Percentiles rank a stretch among this genome's conserved stretches.
Conservation (phyloP, 2,888 invertebrate genomes). For the Mythimna loreyi region DNA sequence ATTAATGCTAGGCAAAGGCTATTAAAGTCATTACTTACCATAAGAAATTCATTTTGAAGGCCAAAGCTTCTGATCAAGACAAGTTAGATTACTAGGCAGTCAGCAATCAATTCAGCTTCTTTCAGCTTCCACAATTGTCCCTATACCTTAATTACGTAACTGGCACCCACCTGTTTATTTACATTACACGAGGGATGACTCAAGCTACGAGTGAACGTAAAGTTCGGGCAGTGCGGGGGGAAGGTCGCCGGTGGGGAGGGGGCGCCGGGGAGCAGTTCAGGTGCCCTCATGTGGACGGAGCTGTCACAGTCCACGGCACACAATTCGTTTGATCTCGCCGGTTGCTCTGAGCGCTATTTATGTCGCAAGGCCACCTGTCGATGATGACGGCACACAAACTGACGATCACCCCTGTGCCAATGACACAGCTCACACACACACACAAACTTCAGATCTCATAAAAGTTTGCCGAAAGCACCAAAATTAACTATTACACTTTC, state of each 20-base stretch:
- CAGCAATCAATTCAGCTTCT: slow-evolving; percentile 10
- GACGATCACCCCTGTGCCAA: slow-evolving; percentile 66
- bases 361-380: slow-evolving; percentile 83
- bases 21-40: too few species aligned
- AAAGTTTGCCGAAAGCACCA: slow-evolving; percentile 5
- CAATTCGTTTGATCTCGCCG: slow-evolving; percentile 90
- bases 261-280: slow-evolving; percentile 70
- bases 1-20: too few species aligned
- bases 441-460: slow-evolving; percentile 34
- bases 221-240: slow-evolving; percentile 60
- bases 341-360: slow-evolving; percentile 86
- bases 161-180: slow-evolving; percentile 60
- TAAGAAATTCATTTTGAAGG: too few species aligned
- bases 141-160: slow-evolving; percentile 52
- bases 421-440: slow-evolving; percentile 62
- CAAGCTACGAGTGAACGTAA: slow-evolving; percentile 66
- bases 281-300: slow-evolving; percentile 85
- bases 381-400: slow-evolving; percentile 73
- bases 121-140: slow-evolving; percentile 26
- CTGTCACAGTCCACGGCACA: slow-evolving; percentile 87
- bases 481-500: slow-evolving; percentile 31
- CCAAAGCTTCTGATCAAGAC: too few species aligned
- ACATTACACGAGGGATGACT: slow-evolving; percentile 59
- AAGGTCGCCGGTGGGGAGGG: slow-evolving; percentile 62
- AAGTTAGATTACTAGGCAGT: too few species aligned